Conservation (phyloP, 2,888 invertebrate species). For the Diarsia brunnea region DNA sequence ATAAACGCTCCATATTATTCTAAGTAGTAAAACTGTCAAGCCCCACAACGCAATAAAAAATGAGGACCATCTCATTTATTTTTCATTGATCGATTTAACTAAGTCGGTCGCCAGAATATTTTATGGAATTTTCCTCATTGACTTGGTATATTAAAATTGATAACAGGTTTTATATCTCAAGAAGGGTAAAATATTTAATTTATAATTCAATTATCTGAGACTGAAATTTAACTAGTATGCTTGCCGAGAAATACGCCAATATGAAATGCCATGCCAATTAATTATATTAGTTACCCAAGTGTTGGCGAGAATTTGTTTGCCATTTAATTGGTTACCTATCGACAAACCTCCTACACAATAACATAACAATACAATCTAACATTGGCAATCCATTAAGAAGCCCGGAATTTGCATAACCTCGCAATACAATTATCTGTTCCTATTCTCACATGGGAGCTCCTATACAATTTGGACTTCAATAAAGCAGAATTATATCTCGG, state of each 20-base stretch:
- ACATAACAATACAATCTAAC: constrained; percentile 10
- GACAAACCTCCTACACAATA: neutral
- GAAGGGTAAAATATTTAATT: neutral
- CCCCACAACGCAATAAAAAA: constrained; percentile 9
- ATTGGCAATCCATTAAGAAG: constrained; percentile 6
- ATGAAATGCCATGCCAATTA: neutral
- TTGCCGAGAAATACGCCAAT: neutral
- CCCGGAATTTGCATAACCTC: neutral
- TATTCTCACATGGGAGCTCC: neutral
- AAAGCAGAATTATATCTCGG: constrained; percentile 8
- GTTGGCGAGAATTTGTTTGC: neutral
- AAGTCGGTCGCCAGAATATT: constrained; percentile 10
- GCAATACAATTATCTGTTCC: constrained; percentile 15
- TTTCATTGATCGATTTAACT: constrained; percentile 2
- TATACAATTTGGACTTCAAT: constrained; percentile 5
- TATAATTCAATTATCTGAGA: neutral
- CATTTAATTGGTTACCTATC: neutral
- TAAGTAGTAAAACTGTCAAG: constrained; percentile 4
- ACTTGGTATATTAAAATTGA: neutral
- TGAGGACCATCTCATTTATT: constrained; percentile 13
- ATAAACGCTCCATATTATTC: neutral
- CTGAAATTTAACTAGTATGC: neutral
- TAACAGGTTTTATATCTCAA: neutral
- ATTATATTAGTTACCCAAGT: neutral
- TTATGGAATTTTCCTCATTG: constrained; percentile 4